Evolutionary conservation across 1,140 invertebrate genomes (phyloP).

Genomic region (Eulimnadia texana): DNA sequence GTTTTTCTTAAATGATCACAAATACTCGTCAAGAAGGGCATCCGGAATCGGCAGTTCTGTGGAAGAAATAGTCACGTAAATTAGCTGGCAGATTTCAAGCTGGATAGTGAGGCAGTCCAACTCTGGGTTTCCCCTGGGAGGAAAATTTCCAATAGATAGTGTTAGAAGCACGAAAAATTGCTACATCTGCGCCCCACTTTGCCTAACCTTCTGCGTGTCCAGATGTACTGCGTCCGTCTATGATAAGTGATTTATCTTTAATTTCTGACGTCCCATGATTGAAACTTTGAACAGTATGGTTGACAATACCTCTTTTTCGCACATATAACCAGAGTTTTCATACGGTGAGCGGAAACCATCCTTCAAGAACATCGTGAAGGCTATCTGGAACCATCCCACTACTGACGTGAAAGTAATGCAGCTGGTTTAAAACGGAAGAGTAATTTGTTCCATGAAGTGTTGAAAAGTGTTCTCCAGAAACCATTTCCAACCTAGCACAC

Average conservation of each 20-base stretch:
- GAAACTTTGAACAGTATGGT: constrained; percentile 4
- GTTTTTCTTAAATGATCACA: neutral
- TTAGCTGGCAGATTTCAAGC: constrained; percentile 4
- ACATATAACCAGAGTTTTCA: constrained; percentile 3
- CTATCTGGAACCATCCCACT: constrained; percentile 3
- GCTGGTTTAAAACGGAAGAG: constrained; percentile 7
- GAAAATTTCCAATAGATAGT: constrained; percentile 3
- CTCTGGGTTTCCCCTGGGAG: neutral
- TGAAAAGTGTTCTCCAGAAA: constrained; percentile 3
- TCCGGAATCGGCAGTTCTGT: constrained; percentile 1
- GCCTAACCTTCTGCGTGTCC: neutral
- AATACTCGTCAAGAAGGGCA: constrained; percentile 5
- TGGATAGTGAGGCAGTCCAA: constrained; percentile 1
- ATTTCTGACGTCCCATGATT: constrained; percentile 10
- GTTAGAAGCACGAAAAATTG: neutral
- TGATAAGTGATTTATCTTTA: constrained; percentile 8
- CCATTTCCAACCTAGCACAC: constrained; percentile 8
- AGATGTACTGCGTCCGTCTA: constrained; percentile 4
- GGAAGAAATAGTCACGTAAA: constrained; percentile 9
- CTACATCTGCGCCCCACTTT: constrained; percentile 5
- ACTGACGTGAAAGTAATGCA: constrained; percentile 11
- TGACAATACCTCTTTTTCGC: neutral
- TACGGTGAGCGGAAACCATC: constrained; percentile 5
- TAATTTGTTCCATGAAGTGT: neutral
- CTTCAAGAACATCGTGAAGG: too few species aligned